Conservation (phyloP, 2,113 vertebrate genomes). For the Silurus meridionalis region DNA sequence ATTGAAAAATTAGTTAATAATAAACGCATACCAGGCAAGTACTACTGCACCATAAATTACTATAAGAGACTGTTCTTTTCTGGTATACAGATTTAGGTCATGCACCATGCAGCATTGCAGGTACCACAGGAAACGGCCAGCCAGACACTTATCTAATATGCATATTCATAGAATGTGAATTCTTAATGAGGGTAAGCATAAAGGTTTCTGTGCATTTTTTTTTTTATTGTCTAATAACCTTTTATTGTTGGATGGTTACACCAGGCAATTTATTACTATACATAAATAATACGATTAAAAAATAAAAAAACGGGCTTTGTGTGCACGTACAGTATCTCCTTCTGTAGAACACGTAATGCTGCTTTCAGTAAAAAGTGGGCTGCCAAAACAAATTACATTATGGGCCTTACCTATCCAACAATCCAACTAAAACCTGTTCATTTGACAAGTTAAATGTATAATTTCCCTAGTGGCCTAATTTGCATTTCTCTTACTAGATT, state of each 20-base stretch:
- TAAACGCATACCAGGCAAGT: neutral
- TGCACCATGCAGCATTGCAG: neutral
- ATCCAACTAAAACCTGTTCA: neutral
- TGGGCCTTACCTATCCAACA: neutral
- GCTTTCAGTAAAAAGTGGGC: neutral
- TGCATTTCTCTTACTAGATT: neutral
- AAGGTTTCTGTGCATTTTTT: neutral
- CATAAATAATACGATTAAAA: too few species aligned
- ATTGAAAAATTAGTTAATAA: neutral
- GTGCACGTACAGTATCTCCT: neutral
- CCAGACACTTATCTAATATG: neutral
- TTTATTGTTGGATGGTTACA: neutral
- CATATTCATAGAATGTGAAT: neutral
- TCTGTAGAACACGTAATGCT: neutral
- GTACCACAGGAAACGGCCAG: neutral
- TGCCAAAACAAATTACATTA: neutral
- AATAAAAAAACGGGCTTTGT: neutral
- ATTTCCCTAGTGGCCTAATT: neutral
- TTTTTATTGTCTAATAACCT: neutral
- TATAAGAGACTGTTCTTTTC: neutral
- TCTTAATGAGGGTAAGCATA: neutral
- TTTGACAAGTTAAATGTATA: neutral
- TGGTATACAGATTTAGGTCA: neutral
- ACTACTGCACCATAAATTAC: neutral
- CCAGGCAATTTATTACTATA: neutral